phyloP scores from a whole-genome alignment of 2,888 invertebrate species.

The Diarsia rubi region DNA sequence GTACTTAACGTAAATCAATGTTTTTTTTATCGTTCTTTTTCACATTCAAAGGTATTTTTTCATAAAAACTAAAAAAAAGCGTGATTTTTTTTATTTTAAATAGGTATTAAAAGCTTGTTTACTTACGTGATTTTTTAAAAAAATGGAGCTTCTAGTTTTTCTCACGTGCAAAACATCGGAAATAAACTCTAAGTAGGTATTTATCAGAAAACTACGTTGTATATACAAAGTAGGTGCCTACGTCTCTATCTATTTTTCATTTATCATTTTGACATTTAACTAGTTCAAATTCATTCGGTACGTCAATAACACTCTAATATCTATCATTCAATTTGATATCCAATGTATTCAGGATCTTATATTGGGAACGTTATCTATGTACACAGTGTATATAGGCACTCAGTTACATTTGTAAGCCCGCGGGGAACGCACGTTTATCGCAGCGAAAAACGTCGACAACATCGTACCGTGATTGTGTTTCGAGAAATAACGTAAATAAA shows the following conservation, averaged over 20 bases:
- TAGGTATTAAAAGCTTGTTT: too few species aligned
- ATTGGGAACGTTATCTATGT: conserved; percentile 42
- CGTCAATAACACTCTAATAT: conserved; percentile 55
- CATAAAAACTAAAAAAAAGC: too few species aligned
- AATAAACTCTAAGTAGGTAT: not conserved
- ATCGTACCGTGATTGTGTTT: conserved; percentile 33
- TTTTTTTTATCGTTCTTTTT: too few species aligned
- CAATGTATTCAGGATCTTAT: conserved; percentile 35
- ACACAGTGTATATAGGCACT: conserved; percentile 15
- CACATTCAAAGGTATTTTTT: too few species aligned
- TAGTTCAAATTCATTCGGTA: conserved; percentile 36
- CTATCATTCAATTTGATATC: conserved; percentile 54
- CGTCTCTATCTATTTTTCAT: conserved; percentile 7
- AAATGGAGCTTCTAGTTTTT: not conserved
- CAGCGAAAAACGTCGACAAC: conserved; percentile 10
- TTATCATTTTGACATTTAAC: conserved; percentile 25
- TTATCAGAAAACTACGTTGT: not conserved
- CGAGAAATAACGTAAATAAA: conserved; percentile 1
- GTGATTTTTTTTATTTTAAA: too few species aligned
- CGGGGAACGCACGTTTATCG: conserved; percentile 49
- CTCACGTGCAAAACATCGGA: not conserved
- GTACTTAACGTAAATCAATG: too few species aligned
- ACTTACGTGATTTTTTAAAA: too few species aligned
- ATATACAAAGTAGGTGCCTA: not conserved
- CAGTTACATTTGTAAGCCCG: conserved; percentile 51